These are phyloP conservation scores for Sinonovacula constricta DNA, from an alignment of 1,140 invertebrate genomes.

Conservation along the genomic window DNA sequence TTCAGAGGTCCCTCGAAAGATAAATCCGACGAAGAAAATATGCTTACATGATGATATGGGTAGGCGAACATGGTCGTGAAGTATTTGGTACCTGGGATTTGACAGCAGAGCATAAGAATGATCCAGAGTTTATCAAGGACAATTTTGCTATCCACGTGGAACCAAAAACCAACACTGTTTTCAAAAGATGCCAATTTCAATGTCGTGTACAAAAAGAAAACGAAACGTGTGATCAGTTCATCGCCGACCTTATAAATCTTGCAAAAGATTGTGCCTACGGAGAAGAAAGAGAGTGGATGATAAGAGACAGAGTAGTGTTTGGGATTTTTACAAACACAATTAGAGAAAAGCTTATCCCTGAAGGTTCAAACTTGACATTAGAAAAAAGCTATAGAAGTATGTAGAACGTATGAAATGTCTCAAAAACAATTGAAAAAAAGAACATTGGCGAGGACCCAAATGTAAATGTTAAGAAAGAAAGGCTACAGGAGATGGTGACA, in stretches of 20 bases:
- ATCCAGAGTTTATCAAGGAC: neutral
- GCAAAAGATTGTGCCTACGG: constrained; percentile 50
- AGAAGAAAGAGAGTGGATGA: constrained; percentile 33
- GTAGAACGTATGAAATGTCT: constrained; percentile 37
- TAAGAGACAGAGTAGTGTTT: constrained; percentile 50
- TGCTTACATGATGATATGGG: constrained; percentile 35
- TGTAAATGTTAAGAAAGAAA: no score
- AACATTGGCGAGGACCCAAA: neutral
- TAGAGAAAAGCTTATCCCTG: constrained; percentile 44
- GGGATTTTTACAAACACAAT: constrained; percentile 42
- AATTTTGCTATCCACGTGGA: constrained; percentile 43
- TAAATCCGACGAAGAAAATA: constrained; percentile 24
- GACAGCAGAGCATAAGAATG: constrained; percentile 5
- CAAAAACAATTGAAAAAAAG: constrained; percentile 32
- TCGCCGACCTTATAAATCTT: constrained; percentile 46
- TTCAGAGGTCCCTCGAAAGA: neutral
- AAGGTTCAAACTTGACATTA: constrained; percentile 37
- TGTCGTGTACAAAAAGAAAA: constrained; percentile 6
- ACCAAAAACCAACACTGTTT: constrained; percentile 37
- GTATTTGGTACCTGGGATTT: constrained; percentile 36
- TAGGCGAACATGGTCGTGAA: neutral
- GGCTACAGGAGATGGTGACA: no score
- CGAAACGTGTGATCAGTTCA: constrained; percentile 55
- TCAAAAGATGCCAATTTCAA: constrained; percentile 47
- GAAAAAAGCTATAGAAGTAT: constrained; percentile 45